Evolutionary conservation across 2,888 invertebrate species (phyloP), one percentile per base, ranked within the genome.

Genomic region (Luperina nickerlii): DNA sequence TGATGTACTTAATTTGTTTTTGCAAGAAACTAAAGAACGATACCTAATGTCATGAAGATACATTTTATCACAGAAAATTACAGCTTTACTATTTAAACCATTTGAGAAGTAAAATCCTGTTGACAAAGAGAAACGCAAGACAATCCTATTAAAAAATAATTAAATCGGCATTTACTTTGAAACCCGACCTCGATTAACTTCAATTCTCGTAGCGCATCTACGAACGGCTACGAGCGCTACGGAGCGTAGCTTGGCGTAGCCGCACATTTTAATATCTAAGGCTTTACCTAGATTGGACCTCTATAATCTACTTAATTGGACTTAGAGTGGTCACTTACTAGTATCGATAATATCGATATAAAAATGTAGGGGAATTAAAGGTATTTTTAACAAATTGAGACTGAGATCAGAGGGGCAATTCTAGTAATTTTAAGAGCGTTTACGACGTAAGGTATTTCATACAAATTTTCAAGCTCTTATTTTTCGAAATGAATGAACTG

Each of bases 151-250:
- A 74, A 63, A 72, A 76, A 76, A 65, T 72, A 74, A 76, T 85
- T 79, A 74, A 79, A 76, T 79, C 24, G 76, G 15, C 70, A 79
- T 67, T 86, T 74, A 74, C 79, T 63, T 68, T 63, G 70, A 62
- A 77, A 80, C 42, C 48, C 45, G 27, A 57, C 51, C 74, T 74
- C 66, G 15, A 85, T 79, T 79, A 79, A 70, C 51, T 74, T 67
- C 65, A 67, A 83, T 76, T 80, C 76, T 83, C 87, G 89, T 88
- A 88, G 87, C 76, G 48, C 27, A 69, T 79, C 88, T 88, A 87
- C 86, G 74, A 82, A 68, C 66, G 68, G 77, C 84, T 86, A 87
- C 86, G 87, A 54, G 68, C 15, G 78, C 78, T 87, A 81, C 86
- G 84, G 48, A 84, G 76, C 87, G 87, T 84, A 84, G 73, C 81